Evolutionary conservation across 2,113 vertebrate genomes (phyloP).

Genomic region (Myiopsitta monachus): DNA sequence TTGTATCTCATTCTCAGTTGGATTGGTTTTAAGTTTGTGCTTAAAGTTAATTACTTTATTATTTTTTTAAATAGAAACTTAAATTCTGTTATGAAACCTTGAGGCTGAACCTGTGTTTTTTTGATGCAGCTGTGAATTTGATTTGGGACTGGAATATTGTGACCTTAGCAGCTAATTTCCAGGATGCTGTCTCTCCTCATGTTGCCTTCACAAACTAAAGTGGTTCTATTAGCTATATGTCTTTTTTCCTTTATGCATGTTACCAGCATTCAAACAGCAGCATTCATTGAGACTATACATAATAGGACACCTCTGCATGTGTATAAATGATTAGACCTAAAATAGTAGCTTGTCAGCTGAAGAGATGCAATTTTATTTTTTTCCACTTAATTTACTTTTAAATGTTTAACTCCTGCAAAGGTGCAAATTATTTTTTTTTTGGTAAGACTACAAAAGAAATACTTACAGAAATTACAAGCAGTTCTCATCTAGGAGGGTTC

Average conservation of each 20-base stretch:
- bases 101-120: background rate
- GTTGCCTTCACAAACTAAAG: background rate
- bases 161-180: background rate
- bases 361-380: slow-evolving; percentile 32
- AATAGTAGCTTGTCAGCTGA: background rate
- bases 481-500: background rate
- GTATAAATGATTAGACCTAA: background rate
- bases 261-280: background rate
- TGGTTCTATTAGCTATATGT: background rate
- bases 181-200: background rate
- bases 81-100: background rate
- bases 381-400: slow-evolving; percentile 13
- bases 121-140: background rate
- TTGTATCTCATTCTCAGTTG: background rate
- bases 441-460: background rate
- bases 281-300: background rate
- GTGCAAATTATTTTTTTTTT: background rate
- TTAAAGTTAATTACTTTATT: background rate
- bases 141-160: background rate
- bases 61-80: background rate
- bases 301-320: background rate
- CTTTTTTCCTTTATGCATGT: background rate
- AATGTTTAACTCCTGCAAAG: background rate
- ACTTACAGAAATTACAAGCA: background rate
- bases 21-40: background rate